phyloP scores from a whole-genome alignment of 2,797 vertebrate species.

The Enteromius fasciolatus region DNA sequence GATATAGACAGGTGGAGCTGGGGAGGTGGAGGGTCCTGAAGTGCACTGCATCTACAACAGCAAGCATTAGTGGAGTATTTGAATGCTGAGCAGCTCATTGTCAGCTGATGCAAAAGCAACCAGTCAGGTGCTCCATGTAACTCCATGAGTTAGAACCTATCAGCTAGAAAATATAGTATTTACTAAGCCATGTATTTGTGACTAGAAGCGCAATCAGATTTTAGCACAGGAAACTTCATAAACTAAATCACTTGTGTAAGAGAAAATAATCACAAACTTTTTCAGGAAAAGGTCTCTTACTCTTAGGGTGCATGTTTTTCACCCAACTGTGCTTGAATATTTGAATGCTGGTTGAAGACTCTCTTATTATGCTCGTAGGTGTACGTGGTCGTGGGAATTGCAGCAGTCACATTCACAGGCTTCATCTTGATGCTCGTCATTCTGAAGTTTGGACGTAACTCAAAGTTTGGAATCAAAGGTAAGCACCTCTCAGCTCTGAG shows the following conservation, averaged over 20 bases:
- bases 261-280: not conserved
- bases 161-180: not conserved
- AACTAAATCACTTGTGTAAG: not conserved
- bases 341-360: conserved; percentile 31
- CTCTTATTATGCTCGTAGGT: conserved; percentile 75
- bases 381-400: conserved; percentile 95
- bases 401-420: conserved; percentile 91
- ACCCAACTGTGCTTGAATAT: not conserved
- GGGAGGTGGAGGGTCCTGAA: not conserved
- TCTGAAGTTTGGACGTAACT: conserved; percentile 95
- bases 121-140: not conserved
- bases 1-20: conserved; percentile 2
- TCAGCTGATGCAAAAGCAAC: not conserved
- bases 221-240: not conserved
- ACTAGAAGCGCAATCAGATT: not conserved
- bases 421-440: conserved; percentile 94
- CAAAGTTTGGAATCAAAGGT: conserved; percentile 99
- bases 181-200: not conserved
- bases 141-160: not conserved
- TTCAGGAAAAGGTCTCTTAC: not conserved
- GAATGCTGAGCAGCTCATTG: not conserved
- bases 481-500: conserved; percentile 70
- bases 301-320: not conserved
- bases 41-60: not conserved
- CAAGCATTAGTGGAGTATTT: not conserved